phyloP scores from a whole-genome alignment of 2,113 vertebrate species.

The Pogona vitticeps region DNA sequence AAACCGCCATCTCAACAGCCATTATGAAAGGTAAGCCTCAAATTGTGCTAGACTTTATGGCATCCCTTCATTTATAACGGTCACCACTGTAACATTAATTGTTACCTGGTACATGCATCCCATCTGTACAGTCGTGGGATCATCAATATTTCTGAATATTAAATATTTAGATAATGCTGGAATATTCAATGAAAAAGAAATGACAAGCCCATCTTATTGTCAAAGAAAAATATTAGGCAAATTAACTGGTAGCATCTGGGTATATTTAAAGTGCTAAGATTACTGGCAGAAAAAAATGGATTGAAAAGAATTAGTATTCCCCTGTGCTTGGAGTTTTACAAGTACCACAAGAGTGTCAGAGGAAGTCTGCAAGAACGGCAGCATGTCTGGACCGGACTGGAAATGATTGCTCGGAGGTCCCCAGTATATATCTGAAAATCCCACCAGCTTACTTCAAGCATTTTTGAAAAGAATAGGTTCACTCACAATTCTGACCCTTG shows the following conservation, averaged over 20 bases:
- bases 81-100: slow-evolving; percentile 67
- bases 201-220: background rate
- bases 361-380: slow-evolving; percentile 59
- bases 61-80: slow-evolving; percentile 59
- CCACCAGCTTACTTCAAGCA: slow-evolving; percentile 75
- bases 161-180: slow-evolving; percentile 36
- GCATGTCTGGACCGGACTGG: slow-evolving; percentile 71
- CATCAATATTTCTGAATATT: slow-evolving; percentile 13
- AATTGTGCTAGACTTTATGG: slow-evolving; percentile 53
- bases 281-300: slow-evolving; percentile 15
- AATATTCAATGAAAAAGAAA: slow-evolving; percentile 33
- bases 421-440: slow-evolving; percentile 75
- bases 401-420: slow-evolving; percentile 75
- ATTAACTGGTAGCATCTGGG: slow-evolving; percentile 7
- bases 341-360: slow-evolving; percentile 69
- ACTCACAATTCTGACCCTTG: slow-evolving; percentile 55
- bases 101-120: slow-evolving; percentile 50
- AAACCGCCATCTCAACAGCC: slow-evolving; percentile 56
- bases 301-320: slow-evolving; percentile 52
- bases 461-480: slow-evolving; percentile 68
- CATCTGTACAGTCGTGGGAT: slow-evolving; percentile 50
- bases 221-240: slow-evolving; percentile 49
- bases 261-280: slow-evolving; percentile 39
- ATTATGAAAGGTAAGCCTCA: slow-evolving; percentile 56
- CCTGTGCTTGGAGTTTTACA: slow-evolving; percentile 59